Evolutionary conservation across 2,888 invertebrate species (phyloP).

Genomic region (Acanthosoma haemorrhoidale): DNA sequence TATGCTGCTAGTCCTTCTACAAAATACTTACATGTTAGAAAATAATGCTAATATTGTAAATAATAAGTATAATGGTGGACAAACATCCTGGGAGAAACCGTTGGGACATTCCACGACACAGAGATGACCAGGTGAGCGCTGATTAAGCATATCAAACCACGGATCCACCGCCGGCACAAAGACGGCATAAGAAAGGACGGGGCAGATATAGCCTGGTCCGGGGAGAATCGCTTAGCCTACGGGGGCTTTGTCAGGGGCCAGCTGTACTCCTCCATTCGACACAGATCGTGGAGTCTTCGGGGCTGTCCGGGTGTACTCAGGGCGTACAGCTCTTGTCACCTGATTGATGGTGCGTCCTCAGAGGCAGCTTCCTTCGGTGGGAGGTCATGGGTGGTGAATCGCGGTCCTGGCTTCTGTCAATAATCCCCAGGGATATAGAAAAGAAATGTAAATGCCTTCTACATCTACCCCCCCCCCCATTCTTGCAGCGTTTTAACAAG

Average conservation of each 20-base stretch:
- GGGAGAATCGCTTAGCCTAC: neutral
- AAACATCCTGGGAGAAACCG: neutral
- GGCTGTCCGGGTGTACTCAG: neutral
- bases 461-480: too few relatives aligned
- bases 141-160: neutral
- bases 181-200: neutral
- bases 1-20: too few relatives aligned
- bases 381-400: neutral
- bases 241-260: neutral
- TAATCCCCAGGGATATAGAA: too few relatives aligned
- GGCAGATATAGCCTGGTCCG: neutral
- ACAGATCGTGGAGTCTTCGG: neutral
- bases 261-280: slow-evolving; percentile 1
- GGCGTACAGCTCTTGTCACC: too few relatives aligned
- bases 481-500: too few relatives aligned
- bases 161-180: neutral
- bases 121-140: neutral
- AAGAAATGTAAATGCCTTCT: too few relatives aligned
- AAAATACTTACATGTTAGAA: too few relatives aligned
- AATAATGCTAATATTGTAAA: too few relatives aligned
- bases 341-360: neutral
- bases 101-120: neutral
- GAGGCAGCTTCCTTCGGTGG: neutral
- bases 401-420: too few relatives aligned
- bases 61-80: too few relatives aligned